Conservation (phyloP, 2,797 vertebrate species). For the Macropus fuliginosus region DNA sequence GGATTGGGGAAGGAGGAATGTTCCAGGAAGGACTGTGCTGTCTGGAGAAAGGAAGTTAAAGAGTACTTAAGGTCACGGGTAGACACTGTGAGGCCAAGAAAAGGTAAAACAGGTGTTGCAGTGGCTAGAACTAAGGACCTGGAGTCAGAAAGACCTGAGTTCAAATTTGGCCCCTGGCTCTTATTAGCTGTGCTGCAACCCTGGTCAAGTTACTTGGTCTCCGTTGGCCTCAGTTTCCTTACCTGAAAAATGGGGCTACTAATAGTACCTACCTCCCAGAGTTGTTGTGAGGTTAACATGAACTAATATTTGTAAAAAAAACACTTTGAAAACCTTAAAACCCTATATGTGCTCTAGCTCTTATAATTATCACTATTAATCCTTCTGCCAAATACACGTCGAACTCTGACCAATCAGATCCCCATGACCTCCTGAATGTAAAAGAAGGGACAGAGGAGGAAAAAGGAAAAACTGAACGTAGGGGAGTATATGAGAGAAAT, state of each 20-base stretch:
- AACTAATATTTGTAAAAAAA: background rate
- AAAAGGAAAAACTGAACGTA: background rate
- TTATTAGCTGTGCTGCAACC: background rate
- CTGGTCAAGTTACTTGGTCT: too few relatives aligned
- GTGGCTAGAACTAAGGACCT: background rate
- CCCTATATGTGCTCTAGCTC: background rate
- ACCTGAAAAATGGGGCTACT: background rate
- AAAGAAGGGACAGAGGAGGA: background rate
- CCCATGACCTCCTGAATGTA: background rate
- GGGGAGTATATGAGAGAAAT: background rate
- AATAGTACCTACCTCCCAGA: background rate
- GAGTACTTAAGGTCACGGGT: background rate
- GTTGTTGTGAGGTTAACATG: background rate
- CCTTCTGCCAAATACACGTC: background rate
- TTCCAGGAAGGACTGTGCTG: background rate
- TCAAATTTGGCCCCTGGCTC: background rate
- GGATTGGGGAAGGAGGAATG: background rate
- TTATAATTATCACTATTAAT: background rate
- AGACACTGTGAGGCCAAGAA: background rate
- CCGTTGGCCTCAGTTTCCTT: background rate
- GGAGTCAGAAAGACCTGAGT: background rate
- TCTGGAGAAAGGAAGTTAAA: background rate
- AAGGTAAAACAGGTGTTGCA: background rate
- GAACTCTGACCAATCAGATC: background rate
- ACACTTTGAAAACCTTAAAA: background rate